Evolutionary conservation across 1,140 invertebrate species (phyloP), one percentile per base, ranked within the genome.

Genomic region (Brachionus paranguensis): DNA sequence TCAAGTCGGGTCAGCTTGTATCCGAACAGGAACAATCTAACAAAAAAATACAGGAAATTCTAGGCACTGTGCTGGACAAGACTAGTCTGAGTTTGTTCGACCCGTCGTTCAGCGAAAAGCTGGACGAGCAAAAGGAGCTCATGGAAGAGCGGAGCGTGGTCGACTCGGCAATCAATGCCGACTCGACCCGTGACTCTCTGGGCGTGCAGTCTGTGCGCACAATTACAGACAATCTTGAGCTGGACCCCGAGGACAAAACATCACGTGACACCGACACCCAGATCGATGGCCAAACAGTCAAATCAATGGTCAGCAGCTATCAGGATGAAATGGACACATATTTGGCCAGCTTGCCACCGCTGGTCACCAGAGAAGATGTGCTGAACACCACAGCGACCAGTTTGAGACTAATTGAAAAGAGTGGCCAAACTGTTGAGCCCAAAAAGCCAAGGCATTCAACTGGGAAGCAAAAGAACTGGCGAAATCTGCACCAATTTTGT

Each of bases 401-500:
- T 27, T 11, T 76, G 6, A 76, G 27, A 27, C 27, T 53, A 53
- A 29, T 50, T n/a, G 72, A 76, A 50, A 76, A 76, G n/a, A 2
- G 45, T 2, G 45, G 43, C 17, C 20, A 74, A 47, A 14, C 3
- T 14, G n/a, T 33, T 3, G 12, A 29, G n/a, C 8, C 11, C 14
- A 60, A 45, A 68, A 64, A 43, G 24, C 7, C 53, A 24, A 27
- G 14, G 0, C 12, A 68, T 12, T n/a, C 45, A 14, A n/a, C 12
- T n/a, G 5, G 10, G 0, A 33, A 81, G 3, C 3, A 81, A 64
- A 81, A 47, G 41, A 37, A 64, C 37, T 53, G 29, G 14, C 50
- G 78, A 10, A 81, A 81, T 64, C n/a, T 81, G 3, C 78, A 81
- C 17, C 27, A 64, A 64, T 81, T 81, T 81, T 81, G 78, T 24